phyloP scores from a whole-genome alignment of 2,888 invertebrate genomes.

The Allolobophora icterica region DNA sequence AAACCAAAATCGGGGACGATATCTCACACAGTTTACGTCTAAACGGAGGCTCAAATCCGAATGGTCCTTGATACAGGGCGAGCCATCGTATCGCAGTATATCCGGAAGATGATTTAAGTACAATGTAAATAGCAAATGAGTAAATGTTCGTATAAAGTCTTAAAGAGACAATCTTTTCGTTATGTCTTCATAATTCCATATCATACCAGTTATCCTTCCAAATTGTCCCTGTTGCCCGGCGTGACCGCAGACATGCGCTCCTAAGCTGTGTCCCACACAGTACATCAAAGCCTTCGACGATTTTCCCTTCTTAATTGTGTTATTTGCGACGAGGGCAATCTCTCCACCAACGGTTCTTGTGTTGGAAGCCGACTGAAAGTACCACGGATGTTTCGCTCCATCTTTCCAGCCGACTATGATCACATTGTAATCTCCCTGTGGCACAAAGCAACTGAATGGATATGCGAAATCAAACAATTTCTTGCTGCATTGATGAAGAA shows the following conservation, averaged over 20 bases:
- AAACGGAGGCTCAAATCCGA: too few relatives aligned
- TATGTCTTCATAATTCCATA: neutral
- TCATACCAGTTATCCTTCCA: neutral
- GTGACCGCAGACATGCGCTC: conserved; percentile 86
- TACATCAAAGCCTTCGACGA: conserved; percentile 71
- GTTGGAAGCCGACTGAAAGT: conserved; percentile 63
- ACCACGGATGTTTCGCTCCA: conserved; percentile 51
- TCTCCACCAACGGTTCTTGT: conserved; percentile 63
- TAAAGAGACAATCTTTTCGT: too few relatives aligned
- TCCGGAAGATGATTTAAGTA: too few relatives aligned
- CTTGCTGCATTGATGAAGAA: neutral
- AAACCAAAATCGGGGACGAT: too few relatives aligned
- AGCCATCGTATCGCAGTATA: too few relatives aligned
- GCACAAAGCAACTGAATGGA: too few relatives aligned
- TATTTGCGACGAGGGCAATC: conserved; percentile 55
- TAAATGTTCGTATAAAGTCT: too few relatives aligned
- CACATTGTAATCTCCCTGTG: conserved; percentile 44
- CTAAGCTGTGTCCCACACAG: conserved; percentile 86
- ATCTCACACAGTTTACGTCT: too few relatives aligned
- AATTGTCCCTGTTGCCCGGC: conserved; percentile 70
- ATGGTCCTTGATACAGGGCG: too few relatives aligned
- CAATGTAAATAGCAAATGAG: too few relatives aligned
- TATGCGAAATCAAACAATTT: neutral
- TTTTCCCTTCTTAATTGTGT: conserved; percentile 48
- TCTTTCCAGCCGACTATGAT: conserved; percentile 41